phyloP scores from a whole-genome alignment of 1,140 invertebrate genomes.

The Drusus annulatus region DNA sequence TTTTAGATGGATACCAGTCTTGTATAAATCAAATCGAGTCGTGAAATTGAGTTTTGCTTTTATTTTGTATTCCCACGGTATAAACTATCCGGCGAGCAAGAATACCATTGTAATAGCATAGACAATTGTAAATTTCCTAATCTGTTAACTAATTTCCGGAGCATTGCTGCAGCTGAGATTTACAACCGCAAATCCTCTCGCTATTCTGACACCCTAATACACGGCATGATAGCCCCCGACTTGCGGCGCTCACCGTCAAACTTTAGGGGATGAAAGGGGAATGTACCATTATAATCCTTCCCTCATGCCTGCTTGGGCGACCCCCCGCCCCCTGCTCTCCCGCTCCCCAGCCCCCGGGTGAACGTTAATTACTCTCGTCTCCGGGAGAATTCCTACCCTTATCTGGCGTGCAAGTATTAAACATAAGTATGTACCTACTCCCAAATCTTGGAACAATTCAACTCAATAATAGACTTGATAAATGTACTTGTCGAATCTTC shows the following conservation, averaged over 20 bases:
- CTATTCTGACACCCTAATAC: constrained; percentile 40
- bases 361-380: constrained; percentile 42
- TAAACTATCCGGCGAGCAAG: no score
- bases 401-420: constrained; percentile 18
- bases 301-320: constrained; percentile 15
- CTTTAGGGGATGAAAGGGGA: constrained; percentile 33
- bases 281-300: constrained; percentile 33
- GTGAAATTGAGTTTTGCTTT: no score
- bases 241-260: constrained; percentile 31
- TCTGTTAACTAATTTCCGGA: constrained; percentile 12
- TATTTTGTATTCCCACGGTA: no score
- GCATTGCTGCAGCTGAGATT: constrained; percentile 16
- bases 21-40: no score
- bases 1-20: no score
- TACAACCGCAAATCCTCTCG: constrained; percentile 37
- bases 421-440: constrained; percentile 5
- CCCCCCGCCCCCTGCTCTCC: neutral
- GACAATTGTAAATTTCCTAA: constrained; percentile 5
- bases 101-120: neutral
- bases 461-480: neutral
- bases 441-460: constrained; percentile 9
- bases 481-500: no score
- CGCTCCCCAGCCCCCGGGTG: neutral
- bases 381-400: constrained; percentile 33
- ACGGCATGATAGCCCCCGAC: constrained; percentile 21